Conservation (phyloP, 2,888 invertebrate species). For the Camponotus fellah region DNA sequence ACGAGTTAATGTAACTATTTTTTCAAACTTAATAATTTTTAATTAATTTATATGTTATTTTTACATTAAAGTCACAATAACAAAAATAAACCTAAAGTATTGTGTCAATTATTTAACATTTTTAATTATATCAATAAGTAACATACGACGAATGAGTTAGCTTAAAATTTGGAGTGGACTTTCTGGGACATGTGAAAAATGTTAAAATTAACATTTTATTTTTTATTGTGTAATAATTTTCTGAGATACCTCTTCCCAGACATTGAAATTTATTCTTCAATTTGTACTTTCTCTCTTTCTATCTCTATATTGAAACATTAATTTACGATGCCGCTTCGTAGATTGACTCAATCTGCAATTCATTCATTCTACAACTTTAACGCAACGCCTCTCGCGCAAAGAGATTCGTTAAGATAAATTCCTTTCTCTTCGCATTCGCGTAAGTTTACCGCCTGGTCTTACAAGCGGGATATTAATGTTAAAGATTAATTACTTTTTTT, state of each 20-base stretch:
- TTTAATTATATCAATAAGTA: no score
- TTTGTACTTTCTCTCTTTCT: background rate
- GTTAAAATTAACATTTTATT: no score
- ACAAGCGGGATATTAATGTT: conserved; percentile 29
- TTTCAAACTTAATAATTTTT: no score
- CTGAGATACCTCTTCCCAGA: background rate
- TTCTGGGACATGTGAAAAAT: no score
- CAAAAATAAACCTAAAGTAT: no score
- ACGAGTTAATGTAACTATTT: no score
- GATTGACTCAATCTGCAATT: conserved; percentile 3
- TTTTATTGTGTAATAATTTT: no score
- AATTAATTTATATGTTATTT: no score
- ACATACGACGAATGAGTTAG: no score
- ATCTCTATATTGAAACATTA: background rate
- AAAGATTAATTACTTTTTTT: background rate
- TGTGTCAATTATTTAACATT: no score
- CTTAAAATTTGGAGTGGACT: no score
- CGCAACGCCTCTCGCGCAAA: background rate
- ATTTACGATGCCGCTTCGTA: background rate
- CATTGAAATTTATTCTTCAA: background rate
- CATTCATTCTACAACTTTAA: conserved; percentile 8
- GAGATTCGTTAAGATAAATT: conserved; percentile 38
- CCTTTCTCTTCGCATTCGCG: background rate
- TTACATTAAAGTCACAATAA: no score
- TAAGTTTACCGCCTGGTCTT: conserved; percentile 7